Evolutionary conservation across 2,888 invertebrate genomes (phyloP), one percentile per base, ranked within the genome.

Genomic region (Loripinus fragilis): DNA sequence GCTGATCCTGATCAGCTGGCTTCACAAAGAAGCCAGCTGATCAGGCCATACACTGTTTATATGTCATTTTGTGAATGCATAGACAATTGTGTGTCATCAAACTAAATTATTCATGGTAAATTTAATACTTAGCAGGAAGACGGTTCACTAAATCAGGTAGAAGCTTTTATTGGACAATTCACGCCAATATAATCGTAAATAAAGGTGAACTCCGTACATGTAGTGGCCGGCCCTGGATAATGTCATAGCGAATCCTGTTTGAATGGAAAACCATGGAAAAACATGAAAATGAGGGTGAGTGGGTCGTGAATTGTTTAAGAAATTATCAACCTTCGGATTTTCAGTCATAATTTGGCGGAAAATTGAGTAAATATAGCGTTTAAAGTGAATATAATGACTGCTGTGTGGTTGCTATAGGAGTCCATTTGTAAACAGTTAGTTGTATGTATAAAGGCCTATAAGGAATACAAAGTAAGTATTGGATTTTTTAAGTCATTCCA

Each of bases 381-480:
- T 12, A 20, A 20, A 5, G 7, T 45, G 45, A 45, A 45, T 5
- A 20, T 45, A 52, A n/a, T 3, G 25, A 5, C 17, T 17, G 20
- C 28, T 60, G 17, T 60, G n/a, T 76, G 74, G 81, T 81, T 81
- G 81, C 81, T 76, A 41, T 81, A 76, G 81, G 81, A 69, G 76
- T 76, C 71, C 74, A 74, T 78, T 65, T 73, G 78, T 78, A 74
- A 78, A 78, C 78, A 78, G 70, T 60, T 2, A 2, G 33, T 20
- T 60, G 60, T 60, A 60, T 33, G 52, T 52, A 52, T 25, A n/a
- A n/a, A 25, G 2, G n/a, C 52, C 52, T 52, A n/a, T 52, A 15
- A 5, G 15, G 12, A 20, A 52, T 52, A n/a, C n/a, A n/a, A n/a
- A n/a, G n/a, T n/a, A n/a, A 20, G n/a, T 45, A 45, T 45, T 45